Conservation (phyloP, 2,888 invertebrate genomes). For the Ferdinandea cuprea region DNA sequence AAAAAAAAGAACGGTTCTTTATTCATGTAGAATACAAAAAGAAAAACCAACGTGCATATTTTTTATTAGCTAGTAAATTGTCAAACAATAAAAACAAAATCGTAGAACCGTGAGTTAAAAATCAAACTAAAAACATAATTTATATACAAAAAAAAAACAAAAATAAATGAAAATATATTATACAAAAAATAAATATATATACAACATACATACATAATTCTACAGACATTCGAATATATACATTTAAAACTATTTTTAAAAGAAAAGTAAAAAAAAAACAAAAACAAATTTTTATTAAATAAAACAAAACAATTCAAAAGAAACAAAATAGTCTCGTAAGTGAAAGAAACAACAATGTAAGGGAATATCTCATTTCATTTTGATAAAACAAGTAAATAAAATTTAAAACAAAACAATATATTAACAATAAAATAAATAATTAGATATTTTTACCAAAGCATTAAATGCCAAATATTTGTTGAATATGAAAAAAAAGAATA, state of each 20-base stretch:
- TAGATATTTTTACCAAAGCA: slow-evolving; percentile 77
- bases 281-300: slow-evolving; percentile 63
- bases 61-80: slow-evolving; percentile 70
- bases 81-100: slow-evolving; percentile 51
- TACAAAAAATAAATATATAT: slow-evolving; percentile 62
- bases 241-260: slow-evolving; percentile 67
- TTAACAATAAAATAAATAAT: slow-evolving; percentile 65
- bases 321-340: slow-evolving; percentile 75
- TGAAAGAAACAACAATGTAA: slow-evolving; percentile 64
- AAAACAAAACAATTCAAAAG: slow-evolving; percentile 25
- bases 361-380: slow-evolving; percentile 73
- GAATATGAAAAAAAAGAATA: slow-evolving; percentile 75
- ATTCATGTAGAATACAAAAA: slow-evolving; percentile 44
- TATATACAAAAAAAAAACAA: slow-evolving; percentile 55
- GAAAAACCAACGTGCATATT: slow-evolving; percentile 47
- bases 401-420: slow-evolving; percentile 55
- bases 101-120: slow-evolving; percentile 50
- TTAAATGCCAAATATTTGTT: slow-evolving; percentile 78
- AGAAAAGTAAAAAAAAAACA: slow-evolving; percentile 44
- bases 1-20: slow-evolving; percentile 58
- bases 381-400: slow-evolving; percentile 47
- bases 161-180: slow-evolving; percentile 52
- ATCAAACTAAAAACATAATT: slow-evolving; percentile 68
- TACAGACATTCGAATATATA: slow-evolving; percentile 75
- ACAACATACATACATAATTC: slow-evolving; percentile 72